phyloP scores from a whole-genome alignment of 2,113 vertebrate species.

The Solea solea region DNA sequence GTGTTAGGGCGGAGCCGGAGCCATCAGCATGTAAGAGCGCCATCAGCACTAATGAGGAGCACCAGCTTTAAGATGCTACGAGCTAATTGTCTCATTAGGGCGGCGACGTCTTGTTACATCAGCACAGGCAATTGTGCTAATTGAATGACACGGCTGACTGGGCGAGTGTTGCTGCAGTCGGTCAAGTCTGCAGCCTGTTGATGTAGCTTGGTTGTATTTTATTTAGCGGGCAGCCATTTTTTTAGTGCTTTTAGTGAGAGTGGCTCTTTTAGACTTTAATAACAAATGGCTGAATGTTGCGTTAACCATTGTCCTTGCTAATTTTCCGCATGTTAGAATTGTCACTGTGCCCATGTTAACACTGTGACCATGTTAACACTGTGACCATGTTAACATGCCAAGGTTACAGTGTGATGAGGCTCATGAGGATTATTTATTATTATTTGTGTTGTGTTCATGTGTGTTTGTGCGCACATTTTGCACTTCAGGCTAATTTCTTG shows the following conservation, averaged over 20 bases:
- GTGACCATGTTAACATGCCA: neutral
- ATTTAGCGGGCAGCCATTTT: slow-evolving; percentile 26
- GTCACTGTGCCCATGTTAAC: neutral
- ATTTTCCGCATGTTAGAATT: neutral
- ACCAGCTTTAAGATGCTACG: slow-evolving; percentile 36
- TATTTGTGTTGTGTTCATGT: too few relatives aligned
- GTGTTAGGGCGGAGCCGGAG: slow-evolving; percentile 23
- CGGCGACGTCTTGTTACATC: slow-evolving; percentile 36
- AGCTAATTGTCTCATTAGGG: slow-evolving; percentile 62
- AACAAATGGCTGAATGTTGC: neutral
- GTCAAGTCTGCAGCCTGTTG: neutral
- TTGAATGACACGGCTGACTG: slow-evolving; percentile 50
- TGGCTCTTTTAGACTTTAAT: neutral
- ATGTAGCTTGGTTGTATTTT: slow-evolving; percentile 17
- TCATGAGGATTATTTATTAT: too few relatives aligned
- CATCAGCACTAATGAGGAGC: slow-evolving; percentile 48
- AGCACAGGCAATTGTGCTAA: slow-evolving; percentile 29
- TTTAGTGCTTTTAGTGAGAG: neutral
- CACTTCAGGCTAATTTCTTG: too few relatives aligned
- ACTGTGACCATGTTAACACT: neutral
- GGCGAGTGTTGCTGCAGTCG: slow-evolving; percentile 7
- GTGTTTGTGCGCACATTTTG: too few relatives aligned
- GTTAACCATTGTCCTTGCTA: neutral
- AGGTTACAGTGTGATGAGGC: too few relatives aligned
- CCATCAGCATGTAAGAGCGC: slow-evolving; percentile 13